A percentile compares a stretch with the other conserved stretches of the same genome.
Evolutionary conservation across 2,113 vertebrate species (phyloP).

Genomic region (Ondatra zibethicus): DNA sequence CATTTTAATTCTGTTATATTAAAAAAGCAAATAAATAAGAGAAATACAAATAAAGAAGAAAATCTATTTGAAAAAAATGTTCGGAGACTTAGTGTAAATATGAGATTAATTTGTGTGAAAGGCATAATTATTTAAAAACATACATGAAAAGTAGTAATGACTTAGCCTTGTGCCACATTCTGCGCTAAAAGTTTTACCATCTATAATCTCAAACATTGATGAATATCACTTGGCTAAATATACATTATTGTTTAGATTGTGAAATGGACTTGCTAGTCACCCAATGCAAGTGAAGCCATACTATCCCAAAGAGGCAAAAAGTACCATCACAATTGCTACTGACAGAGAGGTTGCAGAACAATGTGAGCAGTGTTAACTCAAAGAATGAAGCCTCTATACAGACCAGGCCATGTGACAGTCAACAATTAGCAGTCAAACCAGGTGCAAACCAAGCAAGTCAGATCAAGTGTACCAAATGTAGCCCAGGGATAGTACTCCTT

Average conservation of each 20-base stretch:
- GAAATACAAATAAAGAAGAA: constrained; percentile 33
- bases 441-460: constrained; percentile 38
- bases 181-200: constrained; percentile 21
- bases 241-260: constrained; percentile 17
- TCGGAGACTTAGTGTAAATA: not conserved
- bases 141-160: constrained; percentile 2
- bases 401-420: constrained; percentile 42
- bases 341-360: constrained; percentile 54
- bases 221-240: constrained; percentile 14
- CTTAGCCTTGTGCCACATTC: not conserved
- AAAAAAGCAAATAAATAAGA: constrained; percentile 35
- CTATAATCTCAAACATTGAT: not conserved
- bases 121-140: constrained; percentile 46
- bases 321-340: constrained; percentile 32
- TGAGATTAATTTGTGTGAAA: constrained; percentile 26
- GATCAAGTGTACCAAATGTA: constrained; percentile 43
- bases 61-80: constrained; percentile 38
- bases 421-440: constrained; percentile 57
- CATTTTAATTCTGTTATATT: constrained; percentile 1
- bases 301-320: constrained; percentile 42
- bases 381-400: constrained; percentile 71
- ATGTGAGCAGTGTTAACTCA: constrained; percentile 53
- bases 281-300: constrained; percentile 46
- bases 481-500: not conserved
- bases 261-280: not conserved